Evolutionary conservation across 2,113 vertebrate genomes (phyloP).

Genomic region (Cyanoliseus patagonus): DNA sequence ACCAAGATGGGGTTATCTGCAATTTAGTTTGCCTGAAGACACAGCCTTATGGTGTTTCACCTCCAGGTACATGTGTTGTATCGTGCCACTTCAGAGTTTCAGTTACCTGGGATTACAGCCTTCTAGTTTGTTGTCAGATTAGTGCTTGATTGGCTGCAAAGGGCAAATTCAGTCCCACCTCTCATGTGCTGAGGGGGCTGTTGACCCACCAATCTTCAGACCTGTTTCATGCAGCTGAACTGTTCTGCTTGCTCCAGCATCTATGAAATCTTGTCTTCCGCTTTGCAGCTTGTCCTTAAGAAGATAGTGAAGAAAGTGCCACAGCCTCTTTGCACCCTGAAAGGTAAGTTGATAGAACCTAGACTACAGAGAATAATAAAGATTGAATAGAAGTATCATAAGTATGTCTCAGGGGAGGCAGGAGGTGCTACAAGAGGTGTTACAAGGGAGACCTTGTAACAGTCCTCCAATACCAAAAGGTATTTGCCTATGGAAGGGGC

Average conservation of each 20-base stretch:
- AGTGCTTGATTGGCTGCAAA: background rate
- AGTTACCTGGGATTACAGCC: background rate
- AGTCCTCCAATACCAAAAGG: background rate
- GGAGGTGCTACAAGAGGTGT: background rate
- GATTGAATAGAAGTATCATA: background rate
- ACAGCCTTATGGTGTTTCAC: background rate
- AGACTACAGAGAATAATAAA: background rate
- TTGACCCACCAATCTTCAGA: background rate
- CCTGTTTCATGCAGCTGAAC: background rate
- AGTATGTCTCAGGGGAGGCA: background rate
- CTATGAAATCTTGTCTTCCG: background rate
- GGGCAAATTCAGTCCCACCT: background rate
- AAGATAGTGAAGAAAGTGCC: background rate
- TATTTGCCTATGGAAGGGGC: background rate
- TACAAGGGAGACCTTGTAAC: background rate
- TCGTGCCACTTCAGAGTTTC: background rate
- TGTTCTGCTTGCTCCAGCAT: background rate
- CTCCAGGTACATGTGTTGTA: rapidly evolving
- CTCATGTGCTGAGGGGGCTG: background rate
- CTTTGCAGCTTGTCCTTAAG: background rate
- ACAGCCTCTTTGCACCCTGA: background rate
- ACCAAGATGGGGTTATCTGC: background rate
- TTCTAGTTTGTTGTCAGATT: background rate
- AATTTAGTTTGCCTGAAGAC: conserved; percentile 44
- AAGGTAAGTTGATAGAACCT: background rate